A percentile compares a stretch with the other conserved stretches of the same genome.
Conservation (phyloP, 2,888 invertebrate species). For the Drosophila cognata region DNA sequence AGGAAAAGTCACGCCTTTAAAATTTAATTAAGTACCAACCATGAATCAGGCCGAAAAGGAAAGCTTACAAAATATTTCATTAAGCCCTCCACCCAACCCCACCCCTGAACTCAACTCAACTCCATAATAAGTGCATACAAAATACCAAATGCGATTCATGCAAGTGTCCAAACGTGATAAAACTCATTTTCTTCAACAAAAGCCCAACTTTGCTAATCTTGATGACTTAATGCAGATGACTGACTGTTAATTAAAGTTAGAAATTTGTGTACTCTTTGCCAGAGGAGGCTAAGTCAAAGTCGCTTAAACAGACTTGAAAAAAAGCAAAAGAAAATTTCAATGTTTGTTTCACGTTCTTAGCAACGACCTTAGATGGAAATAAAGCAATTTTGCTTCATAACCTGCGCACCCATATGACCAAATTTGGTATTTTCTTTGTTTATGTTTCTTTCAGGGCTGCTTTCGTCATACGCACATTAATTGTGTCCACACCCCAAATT, state of each 20-base stretch:
- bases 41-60: conserved; percentile 37
- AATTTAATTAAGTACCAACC: conserved; percentile 48
- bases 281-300: conserved; percentile 1
- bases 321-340: conserved; percentile 41
- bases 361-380: conserved; percentile 26
- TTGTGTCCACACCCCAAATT: conserved; percentile 2
- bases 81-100: neutral
- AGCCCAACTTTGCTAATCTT: conserved; percentile 7
- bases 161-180: conserved; percentile 26
- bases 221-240: conserved; percentile 2
- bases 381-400: conserved; percentile 37
- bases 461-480: conserved; percentile 2
- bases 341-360: conserved; percentile 33
- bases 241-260: conserved; percentile 26
- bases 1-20: conserved; percentile 64
- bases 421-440: conserved; percentile 11
- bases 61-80: conserved; percentile 25
- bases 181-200: neutral
- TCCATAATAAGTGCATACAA: conserved; percentile 21
- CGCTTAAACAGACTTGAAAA: conserved; percentile 12
- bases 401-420: conserved; percentile 15
- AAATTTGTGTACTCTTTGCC: conserved; percentile 4
- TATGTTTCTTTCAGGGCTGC: conserved; percentile 3
- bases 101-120: neutral
- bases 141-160: conserved; percentile 27